A percentile compares a stretch with the other conserved stretches of the same genome.
phyloP scores from a whole-genome alignment of 1,140 invertebrate species.

The Pseudobourletiella spinata region DNA sequence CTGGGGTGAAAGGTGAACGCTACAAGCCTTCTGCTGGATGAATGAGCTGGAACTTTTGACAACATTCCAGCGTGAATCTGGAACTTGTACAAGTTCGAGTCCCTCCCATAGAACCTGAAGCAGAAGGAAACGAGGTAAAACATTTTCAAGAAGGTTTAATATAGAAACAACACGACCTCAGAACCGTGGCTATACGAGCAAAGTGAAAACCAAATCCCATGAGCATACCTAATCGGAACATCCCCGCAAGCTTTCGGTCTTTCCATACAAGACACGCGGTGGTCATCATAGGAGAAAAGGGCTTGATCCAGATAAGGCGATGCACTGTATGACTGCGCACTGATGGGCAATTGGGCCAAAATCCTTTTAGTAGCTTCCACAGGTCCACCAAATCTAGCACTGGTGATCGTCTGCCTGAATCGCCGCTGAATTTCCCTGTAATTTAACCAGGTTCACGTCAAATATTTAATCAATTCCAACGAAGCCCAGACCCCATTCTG shows the following conservation, averaged over 20 bases:
- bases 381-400: constrained; percentile 71
- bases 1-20: constrained; percentile 96
- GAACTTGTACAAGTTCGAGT: constrained; percentile 81
- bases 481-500: no score
- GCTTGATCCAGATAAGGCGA: constrained; percentile 89
- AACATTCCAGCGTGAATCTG: constrained; percentile 71
- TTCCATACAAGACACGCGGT: constrained; percentile 91
- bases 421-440: constrained; percentile 50
- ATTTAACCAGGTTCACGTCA: no score
- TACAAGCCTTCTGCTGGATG: constrained; percentile 60
- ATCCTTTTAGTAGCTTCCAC: constrained; percentile 82
- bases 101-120: constrained; percentile 73
- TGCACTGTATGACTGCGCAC: constrained; percentile 84
- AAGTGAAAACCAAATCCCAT: no score
- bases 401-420: constrained; percentile 80
- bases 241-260: constrained; percentile 88
- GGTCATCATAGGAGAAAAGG: constrained; percentile 92
- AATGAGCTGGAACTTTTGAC: constrained; percentile 49
- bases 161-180: no score
- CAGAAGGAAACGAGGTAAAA: no score
- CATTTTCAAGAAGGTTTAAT: no score
- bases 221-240: constrained; percentile 71
- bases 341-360: constrained; percentile 85
- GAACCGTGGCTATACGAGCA: no score
- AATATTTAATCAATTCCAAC: no score